Evolutionary conservation across 2,113 vertebrate genomes (phyloP), one percentile per base, ranked within the genome.

Genomic region (Scomber scombrus): DNA sequence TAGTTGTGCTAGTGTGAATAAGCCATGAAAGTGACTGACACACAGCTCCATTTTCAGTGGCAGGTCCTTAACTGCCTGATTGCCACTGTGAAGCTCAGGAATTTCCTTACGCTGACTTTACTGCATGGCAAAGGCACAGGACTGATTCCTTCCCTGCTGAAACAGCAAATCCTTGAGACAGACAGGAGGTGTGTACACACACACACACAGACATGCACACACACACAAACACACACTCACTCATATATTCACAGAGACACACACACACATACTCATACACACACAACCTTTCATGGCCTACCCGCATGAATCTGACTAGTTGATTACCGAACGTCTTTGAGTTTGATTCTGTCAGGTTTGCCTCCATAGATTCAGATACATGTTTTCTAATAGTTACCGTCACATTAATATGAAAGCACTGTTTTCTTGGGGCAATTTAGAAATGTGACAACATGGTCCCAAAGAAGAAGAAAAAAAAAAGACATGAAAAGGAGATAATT

Each of bases 1-100:
- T 69, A 64, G 79, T 73, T 69, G 80, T 84, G 78, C 85, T 57
- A 21, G 70, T 85, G 92, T 88, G 90, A 91, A 89, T 91, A 90
- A 93, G 88, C 91, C 88, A 88, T 91, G 91, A 92, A 92, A 85
- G 91, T 93, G 93, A 94, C 65, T 95, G 93, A 94, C 93, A 80
- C 18, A 40, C 88, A 78, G 89, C 87, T 91, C 85, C 87, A 93
- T 93, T 91, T 89, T 87, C 91, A 85, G 23, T 92, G 92, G 91
- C 94, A 94, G 91, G 76, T 92, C 90, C 92, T 92, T 93, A 94
- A 92, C 90, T 90, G 89, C 86, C 85, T 92, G 89, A 93, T 92
- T 91, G 92, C 92, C 85, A 90, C 88, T 88, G 89, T 91, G 88
- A 93, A 87, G 87, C 87, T 88, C 86, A 84, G 90, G 90, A 91